These are phyloP conservation scores for Cyclargus thomasi DNA, from an alignment of 1,140 invertebrate genomes.

Conservation along the genomic window DNA sequence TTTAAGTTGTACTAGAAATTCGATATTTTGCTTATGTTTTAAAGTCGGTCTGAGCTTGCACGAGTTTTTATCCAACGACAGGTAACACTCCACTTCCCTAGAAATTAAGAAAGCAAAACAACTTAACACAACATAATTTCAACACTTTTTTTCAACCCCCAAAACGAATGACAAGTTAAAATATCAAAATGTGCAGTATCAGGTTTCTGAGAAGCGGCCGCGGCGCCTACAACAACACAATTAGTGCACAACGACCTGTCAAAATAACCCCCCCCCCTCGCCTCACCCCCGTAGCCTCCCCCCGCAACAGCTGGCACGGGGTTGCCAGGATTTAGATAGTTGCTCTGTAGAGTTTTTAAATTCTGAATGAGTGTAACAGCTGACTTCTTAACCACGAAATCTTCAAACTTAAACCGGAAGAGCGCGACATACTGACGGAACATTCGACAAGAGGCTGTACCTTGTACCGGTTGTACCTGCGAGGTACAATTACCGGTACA, in stretches of 20 bases:
- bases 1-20: no score
- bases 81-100: neutral
- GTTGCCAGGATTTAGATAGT: neutral
- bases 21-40: no score
- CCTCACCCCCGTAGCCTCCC: neutral
- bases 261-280: conserved; percentile 25
- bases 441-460: neutral
- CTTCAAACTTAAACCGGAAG: neutral
- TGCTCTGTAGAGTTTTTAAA: no score
- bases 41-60: no score
- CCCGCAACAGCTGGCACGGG: neutral
- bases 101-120: neutral
- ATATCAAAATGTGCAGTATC: conserved; percentile 3
- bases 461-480: neutral
- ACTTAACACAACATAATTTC: conserved; percentile 1
- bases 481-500: conserved; percentile 8
- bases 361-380: no score
- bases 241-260: conserved; percentile 27
- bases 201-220: conserved; percentile 17
- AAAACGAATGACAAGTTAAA: neutral
- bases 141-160: neutral
- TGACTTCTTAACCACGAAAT: neutral
- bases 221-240: conserved; percentile 25
- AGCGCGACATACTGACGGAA: neutral
- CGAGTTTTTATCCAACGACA: no score